A percentile compares a stretch with the other conserved stretches of the same genome.
Evolutionary conservation across 2,797 vertebrate genomes (phyloP).

Genomic region (Sphenodon punctatus): DNA sequence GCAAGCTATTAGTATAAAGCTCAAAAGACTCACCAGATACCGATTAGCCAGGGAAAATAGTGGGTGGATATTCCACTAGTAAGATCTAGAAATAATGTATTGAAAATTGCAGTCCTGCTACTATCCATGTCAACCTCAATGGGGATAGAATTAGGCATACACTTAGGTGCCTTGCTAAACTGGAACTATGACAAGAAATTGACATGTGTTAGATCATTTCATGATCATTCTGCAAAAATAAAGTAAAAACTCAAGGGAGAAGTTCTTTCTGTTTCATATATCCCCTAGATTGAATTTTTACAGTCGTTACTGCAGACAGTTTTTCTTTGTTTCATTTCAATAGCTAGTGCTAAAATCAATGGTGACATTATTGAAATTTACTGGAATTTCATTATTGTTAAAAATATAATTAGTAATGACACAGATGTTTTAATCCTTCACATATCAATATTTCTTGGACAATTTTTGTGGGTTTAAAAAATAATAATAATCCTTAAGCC

Average conservation of each 20-base stretch:
- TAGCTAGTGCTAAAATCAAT: neutral
- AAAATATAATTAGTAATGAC: neutral
- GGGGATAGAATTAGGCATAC: neutral
- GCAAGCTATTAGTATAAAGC: neutral
- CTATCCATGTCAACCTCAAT: too few species aligned
- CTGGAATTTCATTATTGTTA: neutral
- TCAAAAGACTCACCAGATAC: neutral
- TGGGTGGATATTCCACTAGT: neutral
- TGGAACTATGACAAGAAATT: neutral
- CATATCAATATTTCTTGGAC: neutral
- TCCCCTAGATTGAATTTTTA: neutral
- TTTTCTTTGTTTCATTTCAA: neutral
- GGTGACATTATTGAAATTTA: neutral
- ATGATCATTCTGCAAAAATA: neutral
- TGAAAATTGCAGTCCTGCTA: neutral
- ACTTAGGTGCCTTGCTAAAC: too few species aligned
- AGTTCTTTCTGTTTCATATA: neutral
- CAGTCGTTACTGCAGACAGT: neutral
- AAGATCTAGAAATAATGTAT: neutral
- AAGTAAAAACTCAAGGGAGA: neutral
- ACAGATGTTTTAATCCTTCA: conserved; percentile 4
- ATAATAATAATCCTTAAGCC: neutral
- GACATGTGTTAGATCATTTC: neutral
- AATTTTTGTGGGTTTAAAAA: neutral
- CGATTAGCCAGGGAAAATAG: neutral